Evolutionary conservation across 1,140 invertebrate species (phyloP).

Genomic region (Archivesica marissinica): DNA sequence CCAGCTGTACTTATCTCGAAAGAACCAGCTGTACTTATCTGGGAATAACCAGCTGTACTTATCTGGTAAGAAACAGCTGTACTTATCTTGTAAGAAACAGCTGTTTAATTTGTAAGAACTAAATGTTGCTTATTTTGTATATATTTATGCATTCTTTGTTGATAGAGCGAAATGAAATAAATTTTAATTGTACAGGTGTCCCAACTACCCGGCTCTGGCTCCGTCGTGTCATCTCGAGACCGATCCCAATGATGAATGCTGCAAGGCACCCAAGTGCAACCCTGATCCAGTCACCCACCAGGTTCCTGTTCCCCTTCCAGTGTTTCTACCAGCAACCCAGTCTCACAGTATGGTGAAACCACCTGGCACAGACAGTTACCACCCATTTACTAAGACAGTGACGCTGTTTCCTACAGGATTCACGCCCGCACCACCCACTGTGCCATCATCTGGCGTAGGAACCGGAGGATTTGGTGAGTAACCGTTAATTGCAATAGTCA

Average conservation of each 20-base stretch:
- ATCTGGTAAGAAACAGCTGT: no score
- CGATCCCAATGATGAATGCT: constrained; percentile 71
- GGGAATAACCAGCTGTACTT: no score
- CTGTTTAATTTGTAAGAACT: no score
- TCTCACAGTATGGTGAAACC: constrained; percentile 63
- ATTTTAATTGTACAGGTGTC: constrained; percentile 61
- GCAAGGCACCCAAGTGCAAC: constrained; percentile 67
- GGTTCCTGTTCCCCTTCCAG: constrained; percentile 65
- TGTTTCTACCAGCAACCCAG: constrained; percentile 51
- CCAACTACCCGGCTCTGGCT: constrained; percentile 65
- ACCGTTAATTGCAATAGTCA: no score
- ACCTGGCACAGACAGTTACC: constrained; percentile 34
- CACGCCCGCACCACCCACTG: constrained; percentile 69
- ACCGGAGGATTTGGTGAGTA: constrained; percentile 67
- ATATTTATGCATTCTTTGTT: no score
- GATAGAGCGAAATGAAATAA: no score
- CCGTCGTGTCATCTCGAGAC: constrained; percentile 65
- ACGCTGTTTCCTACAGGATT: constrained; percentile 62
- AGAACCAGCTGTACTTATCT: no score
- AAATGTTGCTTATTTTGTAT: no score
- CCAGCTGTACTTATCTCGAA: no score
- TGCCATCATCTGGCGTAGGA: neutral
- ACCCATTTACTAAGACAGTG: constrained; percentile 58
- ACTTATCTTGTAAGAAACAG: no score
- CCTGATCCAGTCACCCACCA: constrained; percentile 64